Evolutionary conservation across 2,113 vertebrate species (phyloP).

Genomic region (Notarius quadriscutis): DNA sequence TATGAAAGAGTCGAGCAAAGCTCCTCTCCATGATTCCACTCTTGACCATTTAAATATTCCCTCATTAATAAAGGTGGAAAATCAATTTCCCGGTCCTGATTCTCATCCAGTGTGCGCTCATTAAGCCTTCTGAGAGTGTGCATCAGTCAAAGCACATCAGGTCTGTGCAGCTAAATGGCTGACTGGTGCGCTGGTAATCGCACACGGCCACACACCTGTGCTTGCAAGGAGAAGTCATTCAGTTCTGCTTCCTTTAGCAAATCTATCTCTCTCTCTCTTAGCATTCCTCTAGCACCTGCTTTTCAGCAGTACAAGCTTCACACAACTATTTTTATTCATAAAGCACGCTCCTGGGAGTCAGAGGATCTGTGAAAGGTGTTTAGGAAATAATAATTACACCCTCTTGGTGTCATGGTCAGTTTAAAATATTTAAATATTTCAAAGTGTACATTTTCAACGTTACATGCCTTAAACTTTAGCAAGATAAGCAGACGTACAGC

Average conservation of each 20-base stretch:
- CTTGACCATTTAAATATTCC: conserved; percentile 68
- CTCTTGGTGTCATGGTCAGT: conserved; percentile 4
- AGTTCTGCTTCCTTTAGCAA: conserved; percentile 61
- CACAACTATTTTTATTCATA: conserved; percentile 13
- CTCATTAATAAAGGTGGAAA: conserved; percentile 66
- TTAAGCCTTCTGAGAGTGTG: conserved; percentile 70
- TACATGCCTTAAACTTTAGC: not conserved
- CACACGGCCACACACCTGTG: conserved; percentile 57
- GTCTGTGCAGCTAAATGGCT: conserved; percentile 64
- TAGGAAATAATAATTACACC: conserved; percentile 27
- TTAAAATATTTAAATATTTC: not conserved
- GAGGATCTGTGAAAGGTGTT: conserved; percentile 25
- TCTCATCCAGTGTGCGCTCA: conserved; percentile 60
- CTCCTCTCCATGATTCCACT: conserved; percentile 46
- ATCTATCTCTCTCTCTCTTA: conserved; percentile 26
- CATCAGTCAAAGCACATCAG: conserved; percentile 64
- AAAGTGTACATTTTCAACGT: not conserved
- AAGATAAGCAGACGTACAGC: not conserved
- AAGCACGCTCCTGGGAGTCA: not conserved
- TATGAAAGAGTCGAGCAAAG: not conserved
- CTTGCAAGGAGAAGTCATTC: conserved; percentile 69
- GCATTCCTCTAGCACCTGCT: conserved; percentile 13
- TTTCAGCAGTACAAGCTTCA: conserved; percentile 18
- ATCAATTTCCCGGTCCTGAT: conserved; percentile 67
- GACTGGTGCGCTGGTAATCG: conserved; percentile 57